Percentiles rank a stretch among this genome's conserved stretches.
Evolutionary conservation across 2,888 invertebrate species (phyloP).

Genomic region (Itoplectis maculator): DNA sequence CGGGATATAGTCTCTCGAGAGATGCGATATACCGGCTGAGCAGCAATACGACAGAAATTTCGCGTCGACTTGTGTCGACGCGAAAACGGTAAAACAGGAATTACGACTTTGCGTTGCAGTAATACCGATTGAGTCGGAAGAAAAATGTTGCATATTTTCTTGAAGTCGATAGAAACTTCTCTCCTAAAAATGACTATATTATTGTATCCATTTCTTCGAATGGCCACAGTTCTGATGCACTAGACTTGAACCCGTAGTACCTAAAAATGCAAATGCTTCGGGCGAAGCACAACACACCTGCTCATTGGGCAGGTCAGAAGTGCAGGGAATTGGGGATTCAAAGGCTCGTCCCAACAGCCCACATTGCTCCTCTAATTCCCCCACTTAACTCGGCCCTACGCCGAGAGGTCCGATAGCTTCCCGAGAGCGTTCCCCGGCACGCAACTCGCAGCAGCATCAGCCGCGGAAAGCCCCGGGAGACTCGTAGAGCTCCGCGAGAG

Average conservation of each 20-base stretch:
- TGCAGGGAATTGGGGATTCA: not conserved
- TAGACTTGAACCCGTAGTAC: not conserved
- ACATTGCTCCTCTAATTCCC: not conserved
- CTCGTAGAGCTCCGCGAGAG: too few relatives aligned
- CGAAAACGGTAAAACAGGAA: not conserved
- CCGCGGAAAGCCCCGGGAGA: not conserved
- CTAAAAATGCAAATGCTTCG: conserved; percentile 4
- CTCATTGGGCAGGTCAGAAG: conserved; percentile 5
- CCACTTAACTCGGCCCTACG: not conserved
- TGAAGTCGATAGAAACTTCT: too few relatives aligned
- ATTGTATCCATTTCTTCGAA: not conserved
- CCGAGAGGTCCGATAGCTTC: not conserved
- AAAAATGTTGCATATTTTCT: not conserved
- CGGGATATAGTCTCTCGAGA: too few relatives aligned
- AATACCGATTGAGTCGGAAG: not conserved
- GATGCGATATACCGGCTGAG: not conserved
- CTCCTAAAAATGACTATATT: too few relatives aligned
- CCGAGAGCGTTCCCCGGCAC: not conserved
- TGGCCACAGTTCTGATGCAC: not conserved
- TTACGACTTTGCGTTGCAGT: not conserved
- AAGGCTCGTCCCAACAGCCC: not conserved
- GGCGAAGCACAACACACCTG: not conserved
- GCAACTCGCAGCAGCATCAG: not conserved
- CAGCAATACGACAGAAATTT: not conserved
- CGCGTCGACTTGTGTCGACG: not conserved